A percentile compares a stretch with the other conserved stretches of the same genome.
phyloP scores from a whole-genome alignment of 1,140 invertebrate genomes.

The Coelopa frigida region DNA sequence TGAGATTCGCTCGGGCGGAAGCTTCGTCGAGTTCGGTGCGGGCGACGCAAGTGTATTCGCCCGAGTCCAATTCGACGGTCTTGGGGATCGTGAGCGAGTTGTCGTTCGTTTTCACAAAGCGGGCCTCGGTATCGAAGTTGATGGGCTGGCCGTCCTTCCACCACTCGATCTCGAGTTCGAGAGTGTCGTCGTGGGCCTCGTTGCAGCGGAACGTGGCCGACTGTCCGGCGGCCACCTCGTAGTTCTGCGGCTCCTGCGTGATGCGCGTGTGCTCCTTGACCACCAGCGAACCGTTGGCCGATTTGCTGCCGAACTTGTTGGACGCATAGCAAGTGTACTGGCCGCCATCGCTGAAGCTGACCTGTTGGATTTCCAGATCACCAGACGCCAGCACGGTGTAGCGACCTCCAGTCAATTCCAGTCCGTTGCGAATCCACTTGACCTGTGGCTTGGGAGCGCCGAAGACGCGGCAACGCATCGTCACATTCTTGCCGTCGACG shows the following conservation, averaged over 20 bases:
- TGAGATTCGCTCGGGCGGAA: conserved; percentile 76
- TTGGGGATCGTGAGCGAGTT: conserved; percentile 91
- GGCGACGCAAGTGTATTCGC: conserved; percentile 93
- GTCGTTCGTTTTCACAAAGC: conserved; percentile 76
- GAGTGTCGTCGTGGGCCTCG: conserved; percentile 73
- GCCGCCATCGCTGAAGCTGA: conserved; percentile 78
- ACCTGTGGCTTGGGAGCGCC: conserved; percentile 90
- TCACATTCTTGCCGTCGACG: conserved; percentile 76
- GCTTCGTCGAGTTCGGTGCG: conserved; percentile 80
- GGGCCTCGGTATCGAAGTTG: conserved; percentile 78
- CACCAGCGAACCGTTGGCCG: conserved; percentile 65
- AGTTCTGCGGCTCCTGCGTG: conserved; percentile 77
- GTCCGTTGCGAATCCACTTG: conserved; percentile 82
- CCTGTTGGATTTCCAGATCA: conserved; percentile 76
- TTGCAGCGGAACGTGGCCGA: conserved; percentile 90
- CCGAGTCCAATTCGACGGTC: conserved; percentile 89
- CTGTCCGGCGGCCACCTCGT: conserved; percentile 82
- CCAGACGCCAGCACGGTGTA: conserved; percentile 67
- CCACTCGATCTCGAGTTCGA: conserved; percentile 82
- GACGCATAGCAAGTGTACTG: conserved; percentile 84
- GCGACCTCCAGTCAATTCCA: conserved; percentile 70
- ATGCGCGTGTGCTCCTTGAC: conserved; percentile 85
- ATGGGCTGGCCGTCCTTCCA: conserved; percentile 75
- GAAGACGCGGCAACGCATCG: conserved; percentile 85
- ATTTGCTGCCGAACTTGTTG: conserved; percentile 83